A percentile compares a stretch with the other conserved stretches of the same genome.
These are phyloP conservation scores for Chionodraco myersi DNA, from an alignment of 2,113 vertebrate genomes.

Conservation along the genomic window DNA sequence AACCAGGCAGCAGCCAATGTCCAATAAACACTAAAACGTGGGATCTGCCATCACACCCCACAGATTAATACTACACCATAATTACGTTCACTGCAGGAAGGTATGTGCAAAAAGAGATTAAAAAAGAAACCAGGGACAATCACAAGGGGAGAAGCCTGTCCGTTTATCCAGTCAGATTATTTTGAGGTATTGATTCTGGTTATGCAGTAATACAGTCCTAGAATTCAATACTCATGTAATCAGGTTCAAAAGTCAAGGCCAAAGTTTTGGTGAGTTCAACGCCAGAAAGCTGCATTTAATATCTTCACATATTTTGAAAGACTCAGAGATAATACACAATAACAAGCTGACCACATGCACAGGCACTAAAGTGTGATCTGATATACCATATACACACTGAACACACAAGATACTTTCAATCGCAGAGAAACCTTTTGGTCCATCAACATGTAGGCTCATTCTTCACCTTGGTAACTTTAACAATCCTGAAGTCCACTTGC, in stretches of 20 bases:
- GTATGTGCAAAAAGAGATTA: slow-evolving; percentile 61
- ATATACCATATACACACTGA: neutral
- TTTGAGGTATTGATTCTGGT: slow-evolving; percentile 38
- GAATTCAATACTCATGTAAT: slow-evolving; percentile 26
- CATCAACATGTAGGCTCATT: neutral
- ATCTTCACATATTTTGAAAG: neutral
- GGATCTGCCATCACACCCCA: slow-evolving; percentile 36
- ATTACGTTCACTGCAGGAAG: slow-evolving; percentile 36
- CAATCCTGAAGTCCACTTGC: too few species aligned
- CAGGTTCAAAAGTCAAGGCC: slow-evolving; percentile 10
- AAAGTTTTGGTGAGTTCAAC: neutral
- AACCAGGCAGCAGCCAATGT: slow-evolving; percentile 7
- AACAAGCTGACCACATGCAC: neutral
- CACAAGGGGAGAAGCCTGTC: slow-evolving; percentile 1
- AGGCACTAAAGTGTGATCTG: neutral
- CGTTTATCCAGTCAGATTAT: slow-evolving; percentile 48
- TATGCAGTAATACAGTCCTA: slow-evolving; percentile 1
- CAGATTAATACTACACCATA: slow-evolving; percentile 62
- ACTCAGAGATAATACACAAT: neutral
- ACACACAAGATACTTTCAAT: neutral
- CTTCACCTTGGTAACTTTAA: neutral
- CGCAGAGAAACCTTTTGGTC: too few species aligned
- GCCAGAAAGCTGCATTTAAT: neutral
- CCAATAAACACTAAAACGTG: slow-evolving; percentile 16
- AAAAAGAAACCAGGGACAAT: slow-evolving; percentile 58